phyloP scores from a whole-genome alignment of 2,797 vertebrate species.

The Knipowitschia caucasica region DNA sequence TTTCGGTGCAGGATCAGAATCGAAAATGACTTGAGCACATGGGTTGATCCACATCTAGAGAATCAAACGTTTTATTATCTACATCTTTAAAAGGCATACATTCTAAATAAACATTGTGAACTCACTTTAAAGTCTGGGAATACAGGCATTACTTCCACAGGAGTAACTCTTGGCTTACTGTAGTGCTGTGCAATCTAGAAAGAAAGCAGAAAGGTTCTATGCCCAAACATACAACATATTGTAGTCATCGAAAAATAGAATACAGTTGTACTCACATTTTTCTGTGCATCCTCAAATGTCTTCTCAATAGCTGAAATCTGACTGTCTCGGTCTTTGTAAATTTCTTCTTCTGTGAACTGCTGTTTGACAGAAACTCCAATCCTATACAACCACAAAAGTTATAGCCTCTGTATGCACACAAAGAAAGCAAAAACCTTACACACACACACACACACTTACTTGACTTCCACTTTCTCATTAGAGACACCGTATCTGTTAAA shows the following conservation, averaged over 20 bases:
- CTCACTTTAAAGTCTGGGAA: conserved; percentile 95
- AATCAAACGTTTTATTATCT: neutral
- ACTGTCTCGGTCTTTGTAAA: conserved; percentile 95
- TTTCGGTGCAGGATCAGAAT: conserved; percentile 93
- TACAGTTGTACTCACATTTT: conserved; percentile 71
- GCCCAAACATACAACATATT: neutral
- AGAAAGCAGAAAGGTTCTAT: neutral
- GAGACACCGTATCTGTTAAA: conserved; percentile 94
- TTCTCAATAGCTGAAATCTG: conserved; percentile 96
- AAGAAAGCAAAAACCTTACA: no score
- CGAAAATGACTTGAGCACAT: conserved; percentile 95
- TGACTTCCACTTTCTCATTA: conserved; percentile 96
- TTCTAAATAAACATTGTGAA: no score
- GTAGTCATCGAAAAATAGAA: neutral
- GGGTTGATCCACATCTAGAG: conserved; percentile 97
- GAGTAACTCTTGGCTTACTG: conserved; percentile 92
- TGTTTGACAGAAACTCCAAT: conserved; percentile 97
- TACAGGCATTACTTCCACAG: conserved; percentile 88
- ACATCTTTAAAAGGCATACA: no score
- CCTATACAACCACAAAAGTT: conserved; percentile 65
- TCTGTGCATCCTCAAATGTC: conserved; percentile 94
- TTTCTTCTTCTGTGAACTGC: conserved; percentile 96
- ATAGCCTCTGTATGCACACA: neutral
- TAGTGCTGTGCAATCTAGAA: conserved; percentile 87
- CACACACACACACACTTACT: conserved; percentile 75